Evolutionary conservation across 2,797 vertebrate species (phyloP).

Genomic region (Otolemur crassicaudatus): DNA sequence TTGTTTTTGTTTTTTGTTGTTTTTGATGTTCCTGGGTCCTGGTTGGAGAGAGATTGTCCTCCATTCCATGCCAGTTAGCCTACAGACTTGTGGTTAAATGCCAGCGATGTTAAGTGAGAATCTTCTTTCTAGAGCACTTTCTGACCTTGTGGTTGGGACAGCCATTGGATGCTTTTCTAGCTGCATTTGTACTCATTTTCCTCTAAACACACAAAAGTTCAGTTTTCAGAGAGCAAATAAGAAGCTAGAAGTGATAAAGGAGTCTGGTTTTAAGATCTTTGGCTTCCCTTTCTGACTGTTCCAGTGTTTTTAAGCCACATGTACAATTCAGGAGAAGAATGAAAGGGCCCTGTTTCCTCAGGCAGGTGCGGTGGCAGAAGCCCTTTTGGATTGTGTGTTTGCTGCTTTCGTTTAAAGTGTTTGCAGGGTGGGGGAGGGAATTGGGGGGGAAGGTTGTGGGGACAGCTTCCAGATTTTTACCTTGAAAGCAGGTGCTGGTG

Average conservation of each 20-base stretch:
- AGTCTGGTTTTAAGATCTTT: conserved; percentile 59
- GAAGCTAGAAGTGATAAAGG: conserved; percentile 53
- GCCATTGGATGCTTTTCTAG: neutral
- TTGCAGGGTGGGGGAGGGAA: neutral
- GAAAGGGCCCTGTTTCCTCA: conserved; percentile 64
- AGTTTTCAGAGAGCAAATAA: conserved; percentile 37
- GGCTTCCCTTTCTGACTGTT: conserved; percentile 52
- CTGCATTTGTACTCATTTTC: conserved; percentile 21
- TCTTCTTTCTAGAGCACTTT: conserved; percentile 32
- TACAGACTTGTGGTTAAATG: conserved; percentile 38
- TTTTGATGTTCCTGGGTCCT: neutral
- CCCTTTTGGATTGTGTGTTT: conserved; percentile 63
- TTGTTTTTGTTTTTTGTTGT: neutral
- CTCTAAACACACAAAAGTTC: conserved; percentile 49
- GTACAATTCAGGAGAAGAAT: conserved; percentile 62
- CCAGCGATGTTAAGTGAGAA: conserved; percentile 3
- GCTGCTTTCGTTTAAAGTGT: conserved; percentile 67
- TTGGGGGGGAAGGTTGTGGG: conserved; percentile 61
- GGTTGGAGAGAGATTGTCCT: neutral
- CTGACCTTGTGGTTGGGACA: conserved; percentile 26
- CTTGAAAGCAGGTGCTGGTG: conserved; percentile 82
- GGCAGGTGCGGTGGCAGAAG: conserved; percentile 72
- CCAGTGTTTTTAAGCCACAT: conserved; percentile 38
- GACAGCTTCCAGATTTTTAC: conserved; percentile 78
- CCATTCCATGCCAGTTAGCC: neutral